Evolutionary conservation across 2,888 invertebrate genomes (phyloP).

Genomic region (Polyommatus iphigenia): DNA sequence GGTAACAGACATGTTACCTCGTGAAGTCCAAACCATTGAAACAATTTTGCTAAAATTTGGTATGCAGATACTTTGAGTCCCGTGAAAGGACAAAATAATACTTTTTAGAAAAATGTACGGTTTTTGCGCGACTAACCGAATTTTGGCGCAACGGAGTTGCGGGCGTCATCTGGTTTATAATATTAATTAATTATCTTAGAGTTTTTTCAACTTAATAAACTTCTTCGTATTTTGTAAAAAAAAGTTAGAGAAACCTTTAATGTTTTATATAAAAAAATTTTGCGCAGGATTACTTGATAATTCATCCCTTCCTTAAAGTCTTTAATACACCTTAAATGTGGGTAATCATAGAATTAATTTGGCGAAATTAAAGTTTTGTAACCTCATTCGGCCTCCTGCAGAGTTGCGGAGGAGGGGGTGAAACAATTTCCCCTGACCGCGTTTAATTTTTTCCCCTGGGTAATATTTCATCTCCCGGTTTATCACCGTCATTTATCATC

Average conservation of each 20-base stretch:
- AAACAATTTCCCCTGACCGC: constrained; percentile 22
- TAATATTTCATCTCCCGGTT: constrained; percentile 12
- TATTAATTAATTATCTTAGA: not conserved
- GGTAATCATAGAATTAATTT: constrained; percentile 24
- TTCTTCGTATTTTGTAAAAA: not conserved
- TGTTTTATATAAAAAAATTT: not conserved
- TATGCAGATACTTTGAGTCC: too few species aligned
- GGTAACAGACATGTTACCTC: too few species aligned
- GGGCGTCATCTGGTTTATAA: too few species aligned
- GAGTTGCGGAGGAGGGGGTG: not conserved
- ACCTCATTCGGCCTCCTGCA: not conserved
- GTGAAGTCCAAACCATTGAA: too few species aligned
- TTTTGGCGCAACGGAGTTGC: too few species aligned
- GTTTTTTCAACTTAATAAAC: not conserved
- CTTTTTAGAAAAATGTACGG: too few species aligned
- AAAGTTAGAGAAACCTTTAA: not conserved
- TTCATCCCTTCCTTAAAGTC: constrained; percentile 11
- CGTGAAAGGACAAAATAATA: too few species aligned
- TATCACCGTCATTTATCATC: constrained; percentile 5
- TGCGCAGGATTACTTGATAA: not conserved
- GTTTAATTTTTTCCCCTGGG: constrained; percentile 15
- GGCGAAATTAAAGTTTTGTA: constrained; percentile 20
- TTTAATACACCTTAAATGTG: constrained; percentile 22
- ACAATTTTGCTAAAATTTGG: too few species aligned
- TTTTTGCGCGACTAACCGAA: too few species aligned